phyloP scores from a whole-genome alignment of 2,113 vertebrate genomes.

The Rhegmatorhina hoffmannsi region DNA sequence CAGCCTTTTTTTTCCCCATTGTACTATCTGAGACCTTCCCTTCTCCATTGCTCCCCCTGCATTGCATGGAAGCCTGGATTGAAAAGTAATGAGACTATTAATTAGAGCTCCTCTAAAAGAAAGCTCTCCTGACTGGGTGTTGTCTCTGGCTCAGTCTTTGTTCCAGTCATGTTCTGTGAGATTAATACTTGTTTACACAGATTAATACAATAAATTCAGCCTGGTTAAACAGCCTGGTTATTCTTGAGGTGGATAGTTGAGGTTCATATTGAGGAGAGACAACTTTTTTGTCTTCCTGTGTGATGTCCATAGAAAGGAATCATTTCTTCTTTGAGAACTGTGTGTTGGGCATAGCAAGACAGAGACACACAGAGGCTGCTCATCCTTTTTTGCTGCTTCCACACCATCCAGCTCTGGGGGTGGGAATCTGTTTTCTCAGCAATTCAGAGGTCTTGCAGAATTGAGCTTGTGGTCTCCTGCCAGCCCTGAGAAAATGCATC shows the following conservation, averaged over 20 bases:
- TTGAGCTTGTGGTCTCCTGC: background rate
- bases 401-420: rapidly evolving
- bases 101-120: constrained; percentile 75
- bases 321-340: background rate
- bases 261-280: background rate
- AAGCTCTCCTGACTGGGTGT: constrained; percentile 17
- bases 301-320: background rate
- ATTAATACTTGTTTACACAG: constrained; percentile 30
- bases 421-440: background rate
- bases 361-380: background rate
- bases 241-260: background rate
- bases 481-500: background rate
- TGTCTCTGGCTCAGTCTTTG: constrained; percentile 37
- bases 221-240: background rate
- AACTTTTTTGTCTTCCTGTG: background rate
- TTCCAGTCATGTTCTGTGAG: background rate
- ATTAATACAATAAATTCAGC: constrained; percentile 25
- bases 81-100: constrained; percentile 86
- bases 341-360: background rate
- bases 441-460: background rate
- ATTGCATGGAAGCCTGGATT: constrained; percentile 68
- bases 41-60: background rate
- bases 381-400: background rate
- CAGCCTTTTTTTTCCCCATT: background rate
- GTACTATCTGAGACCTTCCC: background rate